These are phyloP conservation scores for Siniperca undulata DNA, from an alignment of 2,797 vertebrate species.

Conservation along the genomic window DNA sequence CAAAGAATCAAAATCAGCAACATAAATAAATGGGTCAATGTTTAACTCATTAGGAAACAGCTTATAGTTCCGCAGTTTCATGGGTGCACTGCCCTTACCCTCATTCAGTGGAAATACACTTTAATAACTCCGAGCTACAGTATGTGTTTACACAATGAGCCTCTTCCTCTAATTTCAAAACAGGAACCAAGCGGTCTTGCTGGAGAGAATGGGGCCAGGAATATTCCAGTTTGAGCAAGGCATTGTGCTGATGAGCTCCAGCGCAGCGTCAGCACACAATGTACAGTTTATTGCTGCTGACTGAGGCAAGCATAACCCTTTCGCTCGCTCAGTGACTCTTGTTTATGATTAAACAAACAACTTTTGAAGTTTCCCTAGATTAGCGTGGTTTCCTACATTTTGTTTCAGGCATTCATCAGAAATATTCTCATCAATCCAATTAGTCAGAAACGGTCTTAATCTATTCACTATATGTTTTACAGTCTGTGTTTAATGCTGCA, in stretches of 20 bases:
- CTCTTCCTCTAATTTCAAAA: slow-evolving; percentile 71
- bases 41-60: slow-evolving; percentile 7
- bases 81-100: not conserved
- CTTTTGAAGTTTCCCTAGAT: not conserved
- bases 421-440: not conserved
- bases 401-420: slow-evolving; percentile 14
- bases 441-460: not conserved
- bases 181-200: slow-evolving; percentile 68
- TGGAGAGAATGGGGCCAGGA: slow-evolving; percentile 62
- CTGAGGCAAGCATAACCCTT: slow-evolving; percentile 31
- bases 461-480: not conserved
- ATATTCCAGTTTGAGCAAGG: slow-evolving; percentile 63
- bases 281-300: slow-evolving; percentile 63
- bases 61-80: not conserved
- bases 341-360: slow-evolving; percentile 29
- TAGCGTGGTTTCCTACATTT: slow-evolving; percentile 20
- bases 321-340: slow-evolving; percentile 29
- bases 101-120: slow-evolving; percentile 41
- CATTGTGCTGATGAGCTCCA: slow-evolving; percentile 68
- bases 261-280: slow-evolving; percentile 61
- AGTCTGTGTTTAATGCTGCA: not conserved
- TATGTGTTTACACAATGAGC: slow-evolving; percentile 58
- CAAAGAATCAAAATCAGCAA: not conserved
- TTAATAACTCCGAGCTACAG: slow-evolving; percentile 33
- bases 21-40: not conserved